Percentiles rank a stretch among this genome's conserved stretches.
phyloP scores from a whole-genome alignment of 37 sponge, comb jelly and placozoan genomes.

The Bolinopsis microptera region DNA sequence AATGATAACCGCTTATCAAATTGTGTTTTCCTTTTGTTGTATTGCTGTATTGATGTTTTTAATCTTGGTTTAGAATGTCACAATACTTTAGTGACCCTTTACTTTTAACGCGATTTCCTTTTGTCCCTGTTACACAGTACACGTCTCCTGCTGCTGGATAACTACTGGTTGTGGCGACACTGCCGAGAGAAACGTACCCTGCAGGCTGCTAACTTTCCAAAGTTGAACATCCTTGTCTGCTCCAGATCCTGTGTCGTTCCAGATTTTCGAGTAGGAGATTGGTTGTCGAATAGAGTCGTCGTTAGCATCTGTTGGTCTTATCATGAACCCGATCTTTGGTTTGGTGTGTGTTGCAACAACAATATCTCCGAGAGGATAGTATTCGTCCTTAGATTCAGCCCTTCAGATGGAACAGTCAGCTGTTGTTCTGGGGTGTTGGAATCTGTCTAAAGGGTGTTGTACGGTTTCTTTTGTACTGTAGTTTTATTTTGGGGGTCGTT shows the following conservation, averaged over 20 bases:
- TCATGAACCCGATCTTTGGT: neutral
- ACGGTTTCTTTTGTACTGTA: too few relatives aligned
- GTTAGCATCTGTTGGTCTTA: neutral
- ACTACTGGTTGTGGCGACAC: neutral
- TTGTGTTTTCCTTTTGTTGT: too few relatives aligned
- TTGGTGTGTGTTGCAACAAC: neutral
- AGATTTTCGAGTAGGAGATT: neutral
- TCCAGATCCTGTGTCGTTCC: neutral
- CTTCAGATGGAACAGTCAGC: neutral
- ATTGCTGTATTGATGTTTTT: too few relatives aligned
- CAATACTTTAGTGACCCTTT: too few relatives aligned
- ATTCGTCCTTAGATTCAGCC: neutral
- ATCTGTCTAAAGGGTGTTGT: too few relatives aligned
- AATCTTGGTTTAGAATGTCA: too few relatives aligned
- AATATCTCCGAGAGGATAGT: slow-evolving; percentile 15
- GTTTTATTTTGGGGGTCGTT: too few relatives aligned
- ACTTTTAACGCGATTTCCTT: too few relatives aligned
- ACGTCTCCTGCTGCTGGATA: neutral
- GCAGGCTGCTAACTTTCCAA: neutral
- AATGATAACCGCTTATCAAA: too few relatives aligned
- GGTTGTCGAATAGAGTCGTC: neutral
- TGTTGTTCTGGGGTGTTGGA: neutral
- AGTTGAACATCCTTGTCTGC: neutral
- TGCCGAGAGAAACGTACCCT: neutral
- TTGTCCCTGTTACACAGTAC: too few relatives aligned